Evolutionary conservation across 2,797 vertebrate genomes (phyloP).

Genomic region (Petrocephalus schoutedeni): DNA sequence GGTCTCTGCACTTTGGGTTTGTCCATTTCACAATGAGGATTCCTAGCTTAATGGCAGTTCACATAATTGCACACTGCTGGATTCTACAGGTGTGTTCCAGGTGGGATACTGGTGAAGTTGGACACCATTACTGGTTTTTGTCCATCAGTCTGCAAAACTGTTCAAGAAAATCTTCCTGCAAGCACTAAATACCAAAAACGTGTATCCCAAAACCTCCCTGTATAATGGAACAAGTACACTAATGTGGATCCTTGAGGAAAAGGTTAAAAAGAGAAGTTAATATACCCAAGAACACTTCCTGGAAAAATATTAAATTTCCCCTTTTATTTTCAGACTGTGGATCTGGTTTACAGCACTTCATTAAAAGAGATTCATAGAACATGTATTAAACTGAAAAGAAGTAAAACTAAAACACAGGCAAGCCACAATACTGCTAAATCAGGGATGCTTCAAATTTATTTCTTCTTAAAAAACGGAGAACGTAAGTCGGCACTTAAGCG

Average conservation of each 20-base stretch:
- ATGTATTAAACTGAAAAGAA: slow-evolving; percentile 16
- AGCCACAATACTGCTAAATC: slow-evolving; percentile 19
- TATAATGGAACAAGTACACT: background rate
- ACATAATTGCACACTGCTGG: background rate
- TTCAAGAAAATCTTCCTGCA: background rate
- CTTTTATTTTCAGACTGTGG: slow-evolving; percentile 2
- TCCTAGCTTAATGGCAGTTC: background rate
- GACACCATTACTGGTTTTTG: background rate
- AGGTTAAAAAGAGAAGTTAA: background rate
- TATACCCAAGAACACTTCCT: background rate
- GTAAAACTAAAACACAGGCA: background rate
- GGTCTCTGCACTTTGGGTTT: background rate
- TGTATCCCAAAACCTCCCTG: background rate
- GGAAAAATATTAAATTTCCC: slow-evolving; percentile 16
- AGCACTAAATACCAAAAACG: background rate
- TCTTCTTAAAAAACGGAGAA: background rate
- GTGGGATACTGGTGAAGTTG: background rate
- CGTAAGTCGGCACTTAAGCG: background rate
- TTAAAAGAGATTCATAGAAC: background rate
- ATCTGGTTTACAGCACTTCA: slow-evolving; percentile 12
- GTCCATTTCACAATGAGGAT: background rate
- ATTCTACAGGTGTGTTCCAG: background rate
- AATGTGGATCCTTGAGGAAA: background rate
- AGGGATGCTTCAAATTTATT: background rate
- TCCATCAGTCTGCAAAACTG: background rate